phyloP scores from a whole-genome alignment of 2,797 vertebrate genomes.

The Varecia variegata region DNA sequence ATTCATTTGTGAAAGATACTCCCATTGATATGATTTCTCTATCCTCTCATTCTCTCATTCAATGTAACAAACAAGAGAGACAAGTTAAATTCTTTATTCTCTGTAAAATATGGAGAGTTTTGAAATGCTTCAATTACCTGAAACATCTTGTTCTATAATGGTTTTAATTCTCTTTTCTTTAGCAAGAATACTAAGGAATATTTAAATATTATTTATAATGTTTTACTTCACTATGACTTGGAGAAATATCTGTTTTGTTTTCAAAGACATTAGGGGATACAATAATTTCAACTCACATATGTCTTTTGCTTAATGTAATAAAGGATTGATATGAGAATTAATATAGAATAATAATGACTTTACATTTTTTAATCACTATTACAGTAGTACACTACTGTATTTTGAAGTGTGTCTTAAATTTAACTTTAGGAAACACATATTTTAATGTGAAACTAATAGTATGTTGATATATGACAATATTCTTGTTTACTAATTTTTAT shows the following conservation, averaged over 20 bases:
- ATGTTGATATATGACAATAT: background rate
- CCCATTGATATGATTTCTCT: conserved; percentile 44
- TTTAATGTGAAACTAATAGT: conserved; percentile 15
- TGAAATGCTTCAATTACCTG: conserved; percentile 69
- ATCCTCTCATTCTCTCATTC: conserved; percentile 29
- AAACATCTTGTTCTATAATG: conserved; percentile 63
- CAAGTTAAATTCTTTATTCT: conserved; percentile 75
- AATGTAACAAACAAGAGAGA: conserved; percentile 50
- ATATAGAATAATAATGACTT: background rate
- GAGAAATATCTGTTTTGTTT: conserved; percentile 92
- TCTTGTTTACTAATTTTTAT: background rate
- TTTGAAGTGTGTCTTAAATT: background rate
- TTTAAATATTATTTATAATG: conserved; percentile 57
- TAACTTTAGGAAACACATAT: background rate
- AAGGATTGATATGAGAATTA: background rate
- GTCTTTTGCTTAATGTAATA: background rate
- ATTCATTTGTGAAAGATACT: conserved; percentile 32
- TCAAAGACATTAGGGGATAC: conserved; percentile 91
- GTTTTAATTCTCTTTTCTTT: conserved; percentile 81
- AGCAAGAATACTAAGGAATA: background rate
- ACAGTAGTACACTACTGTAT: background rate
- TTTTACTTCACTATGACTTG: conserved; percentile 88
- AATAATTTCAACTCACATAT: conserved; percentile 88
- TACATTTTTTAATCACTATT: background rate
- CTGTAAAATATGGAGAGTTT: conserved; percentile 29